Evolutionary conservation across 2,797 vertebrate genomes (phyloP).

Genomic region (Chrysocyon brachyurus): DNA sequence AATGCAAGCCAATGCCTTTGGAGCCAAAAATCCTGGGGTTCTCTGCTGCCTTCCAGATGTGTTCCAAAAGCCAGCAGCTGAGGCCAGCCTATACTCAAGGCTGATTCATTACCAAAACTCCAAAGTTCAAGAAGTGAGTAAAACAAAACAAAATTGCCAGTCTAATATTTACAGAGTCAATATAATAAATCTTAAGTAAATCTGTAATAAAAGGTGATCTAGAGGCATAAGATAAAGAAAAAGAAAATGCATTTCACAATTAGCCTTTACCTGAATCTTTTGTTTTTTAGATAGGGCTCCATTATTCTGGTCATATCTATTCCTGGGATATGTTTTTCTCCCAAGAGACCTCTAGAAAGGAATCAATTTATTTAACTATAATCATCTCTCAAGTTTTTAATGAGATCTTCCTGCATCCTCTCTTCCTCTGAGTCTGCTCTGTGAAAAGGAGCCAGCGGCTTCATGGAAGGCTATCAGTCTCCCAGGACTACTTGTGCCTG

Average conservation of each 20-base stretch:
- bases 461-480: neutral
- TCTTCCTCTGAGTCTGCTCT: neutral
- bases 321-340: neutral
- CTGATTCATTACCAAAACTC: constrained; percentile 39
- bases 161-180: neutral
- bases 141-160: constrained; percentile 41
- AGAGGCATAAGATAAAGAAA: neutral
- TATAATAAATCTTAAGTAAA: constrained; percentile 3
- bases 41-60: constrained; percentile 48
- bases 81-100: constrained; percentile 9
- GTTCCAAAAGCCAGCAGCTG: constrained; percentile 36
- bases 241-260: neutral
- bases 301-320: neutral
- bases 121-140: constrained; percentile 20
- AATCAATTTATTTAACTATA: neutral
- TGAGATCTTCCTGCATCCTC: neutral
- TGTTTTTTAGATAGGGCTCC: neutral
- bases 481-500: neutral
- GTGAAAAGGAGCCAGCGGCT: neutral
- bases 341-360: neutral
- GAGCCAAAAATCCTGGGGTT: constrained; percentile 49
- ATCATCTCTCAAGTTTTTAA: constrained; percentile 21
- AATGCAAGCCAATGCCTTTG: constrained; percentile 11
- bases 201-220: neutral
- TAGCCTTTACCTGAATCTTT: constrained; percentile 8